Conservation (phyloP, 2,113 vertebrate genomes). For the Passer domesticus region DNA sequence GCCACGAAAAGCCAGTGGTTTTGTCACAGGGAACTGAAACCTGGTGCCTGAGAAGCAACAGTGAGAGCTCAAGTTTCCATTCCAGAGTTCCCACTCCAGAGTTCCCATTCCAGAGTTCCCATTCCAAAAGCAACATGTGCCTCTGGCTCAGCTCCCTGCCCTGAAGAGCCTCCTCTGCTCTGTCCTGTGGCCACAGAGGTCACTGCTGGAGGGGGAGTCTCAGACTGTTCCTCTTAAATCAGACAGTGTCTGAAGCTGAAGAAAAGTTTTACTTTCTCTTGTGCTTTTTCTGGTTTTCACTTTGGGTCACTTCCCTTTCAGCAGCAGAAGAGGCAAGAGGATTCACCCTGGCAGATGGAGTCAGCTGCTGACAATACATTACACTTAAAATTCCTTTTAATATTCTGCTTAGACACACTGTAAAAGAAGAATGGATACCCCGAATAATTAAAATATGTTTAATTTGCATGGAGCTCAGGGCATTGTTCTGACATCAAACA, state of each 20-base stretch:
- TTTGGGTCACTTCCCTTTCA: not conserved
- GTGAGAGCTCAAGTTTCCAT: not conserved
- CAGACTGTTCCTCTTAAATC: not conserved
- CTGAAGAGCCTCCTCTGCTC: not conserved
- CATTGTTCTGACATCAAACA: conserved; percentile 87
- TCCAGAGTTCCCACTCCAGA: not conserved
- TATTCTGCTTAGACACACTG: conserved; percentile 63
- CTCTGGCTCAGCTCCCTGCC: not conserved
- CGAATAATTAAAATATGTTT: conserved; percentile 84
- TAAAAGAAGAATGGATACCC: conserved; percentile 63
- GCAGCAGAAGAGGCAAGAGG: not conserved
- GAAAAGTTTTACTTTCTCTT: conserved; percentile 15
- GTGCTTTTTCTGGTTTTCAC: not conserved
- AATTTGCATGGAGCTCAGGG: conserved; percentile 81
- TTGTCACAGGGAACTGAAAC: not conserved
- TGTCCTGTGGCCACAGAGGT: not conserved
- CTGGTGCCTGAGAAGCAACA: not conserved
- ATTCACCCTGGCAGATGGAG: conserved; percentile 1
- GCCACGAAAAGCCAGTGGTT: not conserved
- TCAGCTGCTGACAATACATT: conserved; percentile 33
- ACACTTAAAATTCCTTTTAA: conserved; percentile 65
- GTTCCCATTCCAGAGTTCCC: not conserved
- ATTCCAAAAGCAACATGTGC: not conserved
- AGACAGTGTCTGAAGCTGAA: not conserved
- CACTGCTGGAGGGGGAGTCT: not conserved